Base-by-base conservation (phyloP, 2,797 vertebrate species). In the Odontamblyopus rebecca region DNA sequence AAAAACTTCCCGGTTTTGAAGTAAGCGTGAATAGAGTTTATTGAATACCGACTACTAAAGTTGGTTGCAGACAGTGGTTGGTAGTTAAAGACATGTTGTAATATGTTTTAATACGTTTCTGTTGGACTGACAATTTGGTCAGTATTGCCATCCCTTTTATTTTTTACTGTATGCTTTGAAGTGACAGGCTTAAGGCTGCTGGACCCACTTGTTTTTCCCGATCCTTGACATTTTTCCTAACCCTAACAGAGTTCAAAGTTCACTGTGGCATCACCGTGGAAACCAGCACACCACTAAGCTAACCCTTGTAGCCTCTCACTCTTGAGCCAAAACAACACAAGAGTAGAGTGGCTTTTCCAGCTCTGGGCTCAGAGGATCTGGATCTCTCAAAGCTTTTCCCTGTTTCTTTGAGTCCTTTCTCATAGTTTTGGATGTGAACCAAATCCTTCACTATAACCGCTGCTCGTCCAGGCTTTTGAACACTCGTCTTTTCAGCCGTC, bases 371-470 rank as follows among this genome's bases (percentile, higher is more conserved):
- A 1, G 13, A 30, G 30, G 63, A 59, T 60, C 66, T 71, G 85
- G 78, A 84, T 85, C 76, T 78, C 77, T 80, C 38, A 66, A 76
- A 72, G 56, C 56, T 26, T 73, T 80, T 84, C 76, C 71, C 16
- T 8, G 27, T 70, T 82, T 61, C 72, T 82, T 83, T 82, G 70
- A 84, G 79, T 79, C 69, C 5, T 1, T 9, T 57, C 70, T 88
- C 80, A 75, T 80, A 54, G 75, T 85, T 82, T 78, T 86, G 81
- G 74, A 80, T 73, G 69, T 6, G 19, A 75, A 83, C 80, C 79
- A 82, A 79, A 48, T 64, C 50, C 61, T 67, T 51, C 56, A 57
- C 68, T 69, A 65, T 62, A 6, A 5, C 61, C 64, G 50, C 32
- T 67, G 74, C 78, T 79, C 72, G 70, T 56, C 29, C 30, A 60